Evolutionary conservation across 2,888 invertebrate species (phyloP), one percentile per base, ranked within the genome.

Genomic region (Limnephilus rhombicus): DNA sequence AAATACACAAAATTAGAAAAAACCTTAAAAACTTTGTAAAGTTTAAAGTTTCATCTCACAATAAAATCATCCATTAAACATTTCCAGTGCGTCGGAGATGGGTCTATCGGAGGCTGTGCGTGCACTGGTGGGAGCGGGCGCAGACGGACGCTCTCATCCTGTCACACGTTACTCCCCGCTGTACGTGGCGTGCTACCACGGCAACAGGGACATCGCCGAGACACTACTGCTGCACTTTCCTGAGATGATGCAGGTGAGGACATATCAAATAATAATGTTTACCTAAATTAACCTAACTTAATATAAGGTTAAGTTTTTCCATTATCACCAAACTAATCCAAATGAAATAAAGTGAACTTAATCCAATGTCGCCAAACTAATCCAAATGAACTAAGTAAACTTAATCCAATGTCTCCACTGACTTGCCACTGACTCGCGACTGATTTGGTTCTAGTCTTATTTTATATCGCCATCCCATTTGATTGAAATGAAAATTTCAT

Each of bases 81-180:
- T 68, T 68, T 68, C 24, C 95, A 98, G 99, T 53, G 98, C 99
- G 9, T 98, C 98, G 94, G 99, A 99, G 95, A 97, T 97, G 90
- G 99, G 99, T 0, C 97, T 97, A 93, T 97, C 97, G 80, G 97
- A 97, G 68, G 97, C 98, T 41, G 98, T 98, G 0, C 96, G 97
- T 93, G 96, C 98, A 5, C 96, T 99, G 53, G 95, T 99, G 49
- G 97, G 97, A 31, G 96, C 98, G 92, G 98, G 98, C 2, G 98
- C 99, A 0, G 99, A 99, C 95, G 98, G 98, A 0, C 97, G 99
- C 91, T 97, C 98, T 68, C 99, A 99, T 95, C 98, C 98, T 0
- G 98, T 98, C 49, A 99, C 99, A 3, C 98, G 98, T 94, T 99
- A 99, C 95, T 98, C 99, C 0, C 99, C 99, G 0, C 96, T 99